Conservation (phyloP, 1,140 invertebrate species). For the Zaprionus ornatus region DNA sequence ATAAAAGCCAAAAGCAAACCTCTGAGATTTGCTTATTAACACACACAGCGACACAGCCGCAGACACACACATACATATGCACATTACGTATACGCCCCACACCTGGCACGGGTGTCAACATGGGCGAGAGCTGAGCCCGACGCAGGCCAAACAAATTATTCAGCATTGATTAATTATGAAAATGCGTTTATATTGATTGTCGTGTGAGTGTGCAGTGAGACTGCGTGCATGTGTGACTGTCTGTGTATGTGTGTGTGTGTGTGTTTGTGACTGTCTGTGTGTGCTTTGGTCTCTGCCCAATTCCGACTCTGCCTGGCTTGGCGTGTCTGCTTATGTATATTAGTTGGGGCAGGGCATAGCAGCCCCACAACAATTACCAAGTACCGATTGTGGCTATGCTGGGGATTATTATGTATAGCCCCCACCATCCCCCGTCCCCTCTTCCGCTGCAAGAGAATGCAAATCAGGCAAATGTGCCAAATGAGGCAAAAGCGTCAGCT, state of each 20-base stretch:
- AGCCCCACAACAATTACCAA: constrained; percentile 53
- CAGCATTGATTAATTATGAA: constrained; percentile 81
- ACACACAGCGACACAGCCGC: constrained; percentile 27
- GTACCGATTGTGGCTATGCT: constrained; percentile 41
- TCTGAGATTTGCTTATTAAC: constrained; percentile 70
- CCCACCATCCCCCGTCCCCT: constrained; percentile 13
- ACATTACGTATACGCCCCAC: constrained; percentile 3
- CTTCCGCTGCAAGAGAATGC: constrained; percentile 14
- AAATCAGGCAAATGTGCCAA: constrained; percentile 41
- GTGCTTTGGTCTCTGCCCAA: constrained; percentile 47
- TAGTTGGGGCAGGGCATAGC: constrained; percentile 24
- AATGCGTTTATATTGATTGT: constrained; percentile 81
- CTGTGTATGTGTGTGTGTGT: background rate
- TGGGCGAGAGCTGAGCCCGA: constrained; percentile 25
- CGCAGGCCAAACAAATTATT: constrained; percentile 70
- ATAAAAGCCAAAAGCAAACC: constrained; percentile 78
- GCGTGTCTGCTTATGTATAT: constrained; percentile 70
- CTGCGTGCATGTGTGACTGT: constrained; percentile 14
- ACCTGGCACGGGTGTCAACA: constrained; percentile 27
- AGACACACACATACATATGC: background rate
- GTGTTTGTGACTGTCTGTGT: constrained; percentile 1
- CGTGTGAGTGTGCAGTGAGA: constrained; percentile 13
- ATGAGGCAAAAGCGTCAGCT: constrained; percentile 14
- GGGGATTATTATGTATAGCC: constrained; percentile 63
- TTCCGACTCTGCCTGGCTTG: constrained; percentile 47